Percentiles rank a stretch among this genome's conserved stretches.
phyloP scores from a whole-genome alignment of 2,113 vertebrate species.

The Sitta europaea region DNA sequence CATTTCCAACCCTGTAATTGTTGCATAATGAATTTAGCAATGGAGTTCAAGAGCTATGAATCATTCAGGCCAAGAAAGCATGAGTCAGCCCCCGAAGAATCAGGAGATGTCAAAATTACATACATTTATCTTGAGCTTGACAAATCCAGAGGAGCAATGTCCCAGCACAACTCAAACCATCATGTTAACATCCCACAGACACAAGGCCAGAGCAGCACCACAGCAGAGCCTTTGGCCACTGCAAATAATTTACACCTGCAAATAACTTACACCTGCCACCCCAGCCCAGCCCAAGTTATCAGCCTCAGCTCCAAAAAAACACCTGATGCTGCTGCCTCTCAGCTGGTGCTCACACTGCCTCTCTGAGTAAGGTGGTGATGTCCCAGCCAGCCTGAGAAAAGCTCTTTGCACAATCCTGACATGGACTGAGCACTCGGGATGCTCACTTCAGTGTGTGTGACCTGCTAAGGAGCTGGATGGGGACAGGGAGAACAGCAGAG shows the following conservation, averaged over 20 bases:
- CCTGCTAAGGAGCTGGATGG: neutral
- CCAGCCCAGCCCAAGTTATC: neutral
- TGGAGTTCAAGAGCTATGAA: slow-evolving; percentile 53
- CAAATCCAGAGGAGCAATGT: neutral
- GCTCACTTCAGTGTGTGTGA: neutral
- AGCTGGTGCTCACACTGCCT: neutral
- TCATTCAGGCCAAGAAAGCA: slow-evolving; percentile 51
- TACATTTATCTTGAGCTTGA: slow-evolving; percentile 39
- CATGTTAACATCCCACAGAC: neutral
- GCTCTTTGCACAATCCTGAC: neutral
- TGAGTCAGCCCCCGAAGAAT: slow-evolving; percentile 53
- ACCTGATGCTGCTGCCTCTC: neutral
- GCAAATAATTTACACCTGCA: neutral
- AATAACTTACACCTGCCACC: neutral
- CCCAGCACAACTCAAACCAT: neutral
- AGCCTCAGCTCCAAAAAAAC: neutral
- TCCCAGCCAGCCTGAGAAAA: neutral
- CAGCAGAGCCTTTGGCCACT: neutral
- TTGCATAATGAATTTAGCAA: slow-evolving; percentile 57
- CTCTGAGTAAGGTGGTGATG: neutral
- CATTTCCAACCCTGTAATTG: slow-evolving; percentile 57
- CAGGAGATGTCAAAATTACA: slow-evolving; percentile 55
- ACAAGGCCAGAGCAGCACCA: neutral
- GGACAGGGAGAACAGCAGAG: neutral
- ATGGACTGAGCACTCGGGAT: accelerated